Evolutionary conservation across 2,797 vertebrate genomes (phyloP).

Genomic region (Acanthurus tractus): DNA sequence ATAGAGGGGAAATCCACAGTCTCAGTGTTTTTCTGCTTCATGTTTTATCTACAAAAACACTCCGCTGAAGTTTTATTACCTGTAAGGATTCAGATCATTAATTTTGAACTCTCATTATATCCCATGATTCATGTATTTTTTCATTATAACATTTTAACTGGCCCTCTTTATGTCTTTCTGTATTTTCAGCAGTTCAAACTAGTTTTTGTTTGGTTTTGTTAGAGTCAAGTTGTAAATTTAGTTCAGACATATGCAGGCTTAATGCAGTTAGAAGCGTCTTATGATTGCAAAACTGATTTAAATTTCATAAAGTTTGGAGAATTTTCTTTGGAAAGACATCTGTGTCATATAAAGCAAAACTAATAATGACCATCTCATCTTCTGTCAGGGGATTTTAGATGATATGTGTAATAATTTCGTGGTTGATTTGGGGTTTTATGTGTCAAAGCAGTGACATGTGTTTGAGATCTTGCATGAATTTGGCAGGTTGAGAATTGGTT

Average conservation of each 20-base stretch:
- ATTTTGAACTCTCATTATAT: slow-evolving; percentile 10
- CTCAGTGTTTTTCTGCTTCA: slow-evolving; percentile 41
- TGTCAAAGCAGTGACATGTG: slow-evolving; percentile 49
- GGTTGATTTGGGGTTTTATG: slow-evolving; percentile 28
- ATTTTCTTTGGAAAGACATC: slow-evolving; percentile 16
- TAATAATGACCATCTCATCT: slow-evolving; percentile 26
- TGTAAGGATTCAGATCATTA: slow-evolving; percentile 11
- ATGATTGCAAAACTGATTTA: not conserved
- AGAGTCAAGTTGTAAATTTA: not conserved
- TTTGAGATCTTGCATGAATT: slow-evolving; percentile 66
- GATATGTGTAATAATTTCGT: not conserved
- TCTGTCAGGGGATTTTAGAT: slow-evolving; percentile 30
- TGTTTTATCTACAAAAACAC: slow-evolving; percentile 30
- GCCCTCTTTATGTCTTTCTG: not conserved
- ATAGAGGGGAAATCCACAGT: slow-evolving; percentile 50
- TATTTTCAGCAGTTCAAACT: not conserved
- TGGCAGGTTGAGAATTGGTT: slow-evolving; percentile 56
- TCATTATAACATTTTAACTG: not conserved
- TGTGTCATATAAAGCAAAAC: slow-evolving; percentile 33
- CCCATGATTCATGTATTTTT: not conserved
- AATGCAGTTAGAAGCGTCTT: not conserved
- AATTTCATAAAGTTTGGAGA: slow-evolving; percentile 12
- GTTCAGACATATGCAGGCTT: not conserved
- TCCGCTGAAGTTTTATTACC: slow-evolving; percentile 30
- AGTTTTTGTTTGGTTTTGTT: slow-evolving; percentile 1